Evolutionary conservation across 1,140 invertebrate genomes (phyloP).

Genomic region (Pseudomyrmex dendroicus): DNA sequence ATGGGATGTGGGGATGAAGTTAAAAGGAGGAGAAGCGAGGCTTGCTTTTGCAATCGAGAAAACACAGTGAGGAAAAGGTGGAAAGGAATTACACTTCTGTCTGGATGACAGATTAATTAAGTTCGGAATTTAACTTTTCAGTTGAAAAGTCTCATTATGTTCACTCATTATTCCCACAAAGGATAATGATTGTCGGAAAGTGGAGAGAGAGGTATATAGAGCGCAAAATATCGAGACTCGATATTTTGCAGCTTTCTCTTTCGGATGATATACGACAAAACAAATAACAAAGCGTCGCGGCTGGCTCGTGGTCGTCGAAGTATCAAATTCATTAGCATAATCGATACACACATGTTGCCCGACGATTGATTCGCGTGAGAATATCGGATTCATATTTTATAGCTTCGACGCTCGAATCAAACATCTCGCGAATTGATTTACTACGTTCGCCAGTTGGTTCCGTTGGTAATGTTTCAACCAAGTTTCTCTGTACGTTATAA

Average conservation of each 20-base stretch:
- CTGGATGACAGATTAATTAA: conserved; percentile 25
- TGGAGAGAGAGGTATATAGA: too few species aligned
- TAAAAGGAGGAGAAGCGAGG: neutral
- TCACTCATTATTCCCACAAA: conserved; percentile 13
- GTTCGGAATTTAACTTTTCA: neutral
- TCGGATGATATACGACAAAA: conserved; percentile 17
- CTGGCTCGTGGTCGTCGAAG: neutral
- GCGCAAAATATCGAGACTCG: neutral
- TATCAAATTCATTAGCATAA: conserved; percentile 16
- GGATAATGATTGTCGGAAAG: neutral
- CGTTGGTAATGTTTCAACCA: neutral
- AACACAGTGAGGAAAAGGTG: too few species aligned
- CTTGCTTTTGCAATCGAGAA: neutral
- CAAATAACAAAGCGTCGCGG: conserved; percentile 13
- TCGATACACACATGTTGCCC: neutral
- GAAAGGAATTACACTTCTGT: neutral
- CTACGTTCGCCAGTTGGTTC: neutral
- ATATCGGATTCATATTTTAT: conserved; percentile 22
- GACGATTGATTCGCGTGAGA: conserved; percentile 13
- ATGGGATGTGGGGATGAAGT: neutral
- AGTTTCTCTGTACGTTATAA: too few species aligned
- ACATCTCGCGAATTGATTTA: conserved; percentile 19
- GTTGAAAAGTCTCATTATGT: conserved; percentile 7
- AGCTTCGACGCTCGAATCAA: neutral
- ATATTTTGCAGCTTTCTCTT: neutral